Base-by-base conservation (phyloP, 2,888 invertebrate genomes). In the Caenorhabditis japonica region DNA sequence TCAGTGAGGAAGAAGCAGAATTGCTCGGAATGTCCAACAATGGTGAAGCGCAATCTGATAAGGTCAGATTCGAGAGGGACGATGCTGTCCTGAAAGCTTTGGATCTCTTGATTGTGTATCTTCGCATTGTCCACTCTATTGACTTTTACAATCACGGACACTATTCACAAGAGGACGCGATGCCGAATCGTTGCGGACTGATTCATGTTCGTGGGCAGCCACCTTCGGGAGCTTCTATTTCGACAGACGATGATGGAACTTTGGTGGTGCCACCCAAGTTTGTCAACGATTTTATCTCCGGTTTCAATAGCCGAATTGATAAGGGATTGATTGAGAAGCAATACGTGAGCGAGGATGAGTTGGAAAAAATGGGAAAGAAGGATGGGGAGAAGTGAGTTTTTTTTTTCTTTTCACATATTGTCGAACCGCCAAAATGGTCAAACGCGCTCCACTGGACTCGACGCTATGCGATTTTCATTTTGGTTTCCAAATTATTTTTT, bases 71-170 rank as follows among this genome's bases (percentile, higher is more conserved):
- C 12, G 93, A 93, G 83, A 89, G 92, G 77, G 93, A 93, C 88
- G 92, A 92, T 44, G 89, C 90, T 38, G 88, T 94, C 25, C 90
- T 93, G 71, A 91, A 92, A 74, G 77, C 79, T 12, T 59, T 79
- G 13, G 79, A 79, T 30, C 44, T 60, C 49, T 91, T 99, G 70
- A 92, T 99, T 52, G 88, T 97, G 53, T 99, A 99, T 88, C 90
- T 99, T 84, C 92, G 99, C 51, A 91, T 99, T 46, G 99, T 99
- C 0, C 97, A 99, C 89, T 97, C 97, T 0, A 93, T 99, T 56
- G 99, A 99, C 89, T 99, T 95, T 88, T 99, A 99, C 90, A 97
- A 97, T 89, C 95, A 95, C 87, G 95, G 95, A 87, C 97, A 99
- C 88, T 99, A 99, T 89, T 95, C 97, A 0, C 95, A 96, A 85